These are phyloP conservation scores for Bucorvus abyssinicus DNA, from an alignment of 2,797 vertebrate genomes.

Conservation along the genomic window DNA sequence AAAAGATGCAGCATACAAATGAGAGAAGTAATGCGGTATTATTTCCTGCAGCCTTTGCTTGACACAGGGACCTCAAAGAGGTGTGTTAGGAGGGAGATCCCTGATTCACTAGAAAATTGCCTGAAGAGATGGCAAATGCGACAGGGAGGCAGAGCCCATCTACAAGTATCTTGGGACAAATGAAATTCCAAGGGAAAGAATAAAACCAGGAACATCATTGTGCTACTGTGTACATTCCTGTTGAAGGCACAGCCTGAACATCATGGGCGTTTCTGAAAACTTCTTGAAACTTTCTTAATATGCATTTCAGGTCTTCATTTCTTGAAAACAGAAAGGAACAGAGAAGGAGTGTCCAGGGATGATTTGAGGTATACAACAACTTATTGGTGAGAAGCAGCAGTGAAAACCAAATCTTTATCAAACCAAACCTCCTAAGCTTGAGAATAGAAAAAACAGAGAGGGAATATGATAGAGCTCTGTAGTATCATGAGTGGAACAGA, in stretches of 20 bases:
- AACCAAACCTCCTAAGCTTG: not conserved
- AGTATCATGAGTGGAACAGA: not conserved
- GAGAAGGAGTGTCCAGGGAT: not conserved
- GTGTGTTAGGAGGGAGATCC: not conserved
- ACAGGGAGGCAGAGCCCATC: not conserved
- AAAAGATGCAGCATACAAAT: not conserved
- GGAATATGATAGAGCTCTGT: not conserved
- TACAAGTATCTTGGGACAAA: not conserved
- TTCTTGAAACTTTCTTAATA: not conserved
- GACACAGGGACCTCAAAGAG: not conserved
- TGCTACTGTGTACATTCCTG: not conserved
- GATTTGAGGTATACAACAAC: not conserved
- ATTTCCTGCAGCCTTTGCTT: not conserved
- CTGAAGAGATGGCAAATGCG: not conserved
- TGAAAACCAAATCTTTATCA: not conserved
- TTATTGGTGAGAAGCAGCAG: not conserved
- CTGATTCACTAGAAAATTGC: not conserved
- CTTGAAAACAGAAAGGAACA: not conserved
- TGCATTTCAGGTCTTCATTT: not conserved
- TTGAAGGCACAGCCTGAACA: not conserved
- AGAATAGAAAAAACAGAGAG: not conserved
- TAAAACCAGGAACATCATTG: not conserved
- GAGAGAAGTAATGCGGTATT: not conserved
- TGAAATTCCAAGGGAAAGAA: not conserved
- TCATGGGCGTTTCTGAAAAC: not conserved